A percentile compares a stretch with the other conserved stretches of the same genome.
Evolutionary conservation across 1,140 invertebrate genomes (phyloP).

Genomic region (Coenobita brevimanus): DNA sequence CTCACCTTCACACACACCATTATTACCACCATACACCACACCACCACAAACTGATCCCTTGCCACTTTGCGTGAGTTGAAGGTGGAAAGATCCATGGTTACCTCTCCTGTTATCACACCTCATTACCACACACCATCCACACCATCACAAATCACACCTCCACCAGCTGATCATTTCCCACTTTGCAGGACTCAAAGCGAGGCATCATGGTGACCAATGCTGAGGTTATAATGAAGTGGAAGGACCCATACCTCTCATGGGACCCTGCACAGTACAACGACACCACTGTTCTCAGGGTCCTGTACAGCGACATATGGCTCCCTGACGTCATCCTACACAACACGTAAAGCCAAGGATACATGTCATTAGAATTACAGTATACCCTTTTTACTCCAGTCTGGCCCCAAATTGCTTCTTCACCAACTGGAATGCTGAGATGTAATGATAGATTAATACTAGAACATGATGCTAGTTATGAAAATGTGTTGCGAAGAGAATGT

Average conservation of each 20-base stretch:
- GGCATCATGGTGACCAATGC: slow-evolving; percentile 42
- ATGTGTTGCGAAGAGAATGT: too few species aligned
- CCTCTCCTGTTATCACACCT: too few species aligned
- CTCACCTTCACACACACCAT: too few species aligned
- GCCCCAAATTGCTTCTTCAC: too few species aligned
- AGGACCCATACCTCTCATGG: slow-evolving; percentile 48
- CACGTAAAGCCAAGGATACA: slow-evolving; percentile 2
- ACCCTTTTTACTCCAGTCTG: too few species aligned
- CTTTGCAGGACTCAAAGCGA: slow-evolving; percentile 36
- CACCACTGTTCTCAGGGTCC: slow-evolving; percentile 2
- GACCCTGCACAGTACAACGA: slow-evolving; percentile 35
- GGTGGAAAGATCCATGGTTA: too few species aligned
- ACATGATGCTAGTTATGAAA: too few species aligned
- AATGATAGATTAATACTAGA: too few species aligned
- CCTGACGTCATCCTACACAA: slow-evolving; percentile 57
- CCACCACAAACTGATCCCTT: too few species aligned
- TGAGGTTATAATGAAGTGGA: slow-evolving; percentile 50
- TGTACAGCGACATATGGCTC: slow-evolving; percentile 41
- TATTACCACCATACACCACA: too few species aligned
- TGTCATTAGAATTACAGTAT: background rate
- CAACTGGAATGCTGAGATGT: too few species aligned
- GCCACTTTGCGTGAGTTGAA: too few species aligned
- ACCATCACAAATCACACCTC: background rate
- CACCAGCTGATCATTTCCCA: background rate
- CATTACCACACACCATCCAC: background rate